phyloP scores from a whole-genome alignment of 2,888 invertebrate species.

The Colletes collaris region DNA sequence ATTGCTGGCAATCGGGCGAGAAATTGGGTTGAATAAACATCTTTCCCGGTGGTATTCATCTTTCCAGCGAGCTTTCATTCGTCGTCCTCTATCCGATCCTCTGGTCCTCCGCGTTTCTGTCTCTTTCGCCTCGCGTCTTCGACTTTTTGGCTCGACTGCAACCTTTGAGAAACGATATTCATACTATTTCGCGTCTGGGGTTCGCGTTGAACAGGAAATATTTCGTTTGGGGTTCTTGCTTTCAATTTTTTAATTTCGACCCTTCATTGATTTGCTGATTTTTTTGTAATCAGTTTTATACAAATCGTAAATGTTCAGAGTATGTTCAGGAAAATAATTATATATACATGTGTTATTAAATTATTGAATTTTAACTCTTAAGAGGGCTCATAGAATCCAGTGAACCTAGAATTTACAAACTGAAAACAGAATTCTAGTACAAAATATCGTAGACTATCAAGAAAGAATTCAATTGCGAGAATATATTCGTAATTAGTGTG shows the following conservation, averaged over 20 bases:
- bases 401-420: too few relatives aligned
- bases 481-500: too few relatives aligned
- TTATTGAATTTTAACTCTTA: too few relatives aligned
- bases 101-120: background rate
- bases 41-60: slow-evolving; percentile 47
- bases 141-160: background rate
- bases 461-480: too few relatives aligned
- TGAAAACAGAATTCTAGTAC: too few relatives aligned
- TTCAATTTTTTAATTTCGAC: slow-evolving; percentile 15
- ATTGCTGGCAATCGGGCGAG: slow-evolving; percentile 70
- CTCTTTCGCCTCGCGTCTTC: slow-evolving; percentile 2
- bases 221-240: slow-evolving; percentile 17
- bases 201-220: slow-evolving; percentile 4
- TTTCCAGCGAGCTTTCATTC: slow-evolving; percentile 6
- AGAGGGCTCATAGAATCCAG: too few relatives aligned
- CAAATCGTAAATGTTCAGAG: too few relatives aligned
- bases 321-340: too few relatives aligned
- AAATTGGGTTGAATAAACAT: slow-evolving; percentile 76
- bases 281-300: too few relatives aligned
- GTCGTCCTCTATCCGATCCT: slow-evolving; percentile 3
- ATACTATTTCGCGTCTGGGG: slow-evolving; percentile 8
- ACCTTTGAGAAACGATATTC: slow-evolving; percentile 29
- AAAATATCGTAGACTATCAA: too few relatives aligned
- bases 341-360: too few relatives aligned
- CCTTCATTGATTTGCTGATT: too few relatives aligned